Evolutionary conservation across 2,888 invertebrate genomes (phyloP).

Genomic region (Pyrocoelia pectoralis): DNA sequence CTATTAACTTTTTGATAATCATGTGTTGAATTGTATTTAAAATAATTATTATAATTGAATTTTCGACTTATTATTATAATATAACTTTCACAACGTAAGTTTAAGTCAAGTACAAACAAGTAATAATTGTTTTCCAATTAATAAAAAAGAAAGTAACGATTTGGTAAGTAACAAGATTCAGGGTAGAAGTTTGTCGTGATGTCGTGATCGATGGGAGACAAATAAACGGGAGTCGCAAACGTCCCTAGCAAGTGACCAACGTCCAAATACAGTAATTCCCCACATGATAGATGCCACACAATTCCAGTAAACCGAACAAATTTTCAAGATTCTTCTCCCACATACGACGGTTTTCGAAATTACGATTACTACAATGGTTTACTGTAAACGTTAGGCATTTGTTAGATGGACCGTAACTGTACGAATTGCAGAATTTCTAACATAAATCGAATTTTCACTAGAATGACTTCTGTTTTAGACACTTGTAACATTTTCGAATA

Average conservation of each 20-base stretch:
- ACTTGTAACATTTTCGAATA: conserved; percentile 51
- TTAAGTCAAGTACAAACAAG: no score
- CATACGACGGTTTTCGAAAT: conserved; percentile 30
- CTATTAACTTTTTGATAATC: no score
- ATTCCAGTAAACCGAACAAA: conserved; percentile 37
- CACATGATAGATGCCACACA: conserved; percentile 54
- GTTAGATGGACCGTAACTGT: conserved; percentile 57
- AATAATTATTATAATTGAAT: no score
- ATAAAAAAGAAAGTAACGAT: no score
- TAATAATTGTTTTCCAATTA: no score
- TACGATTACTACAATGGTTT: conserved; percentile 24
- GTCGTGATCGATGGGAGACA: conserved; percentile 48
- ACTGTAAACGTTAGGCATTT: conserved; percentile 50
- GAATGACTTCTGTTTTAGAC: conserved; percentile 52
- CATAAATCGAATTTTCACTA: conserved; percentile 60
- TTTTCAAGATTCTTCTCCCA: conserved; percentile 8
- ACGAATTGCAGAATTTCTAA: conserved; percentile 58
- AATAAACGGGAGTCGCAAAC: conserved; percentile 53
- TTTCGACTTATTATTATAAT: no score
- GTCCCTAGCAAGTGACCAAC: conserved; percentile 59
- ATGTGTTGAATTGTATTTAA: no score
- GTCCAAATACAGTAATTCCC: conserved; percentile 57
- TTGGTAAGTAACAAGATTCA: no score
- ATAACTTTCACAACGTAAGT: no score
- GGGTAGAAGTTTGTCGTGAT: conserved; percentile 1